Evolutionary conservation across 1,140 invertebrate species (phyloP), one percentile per base, ranked within the genome.

Genomic region (Zophobas morio): DNA sequence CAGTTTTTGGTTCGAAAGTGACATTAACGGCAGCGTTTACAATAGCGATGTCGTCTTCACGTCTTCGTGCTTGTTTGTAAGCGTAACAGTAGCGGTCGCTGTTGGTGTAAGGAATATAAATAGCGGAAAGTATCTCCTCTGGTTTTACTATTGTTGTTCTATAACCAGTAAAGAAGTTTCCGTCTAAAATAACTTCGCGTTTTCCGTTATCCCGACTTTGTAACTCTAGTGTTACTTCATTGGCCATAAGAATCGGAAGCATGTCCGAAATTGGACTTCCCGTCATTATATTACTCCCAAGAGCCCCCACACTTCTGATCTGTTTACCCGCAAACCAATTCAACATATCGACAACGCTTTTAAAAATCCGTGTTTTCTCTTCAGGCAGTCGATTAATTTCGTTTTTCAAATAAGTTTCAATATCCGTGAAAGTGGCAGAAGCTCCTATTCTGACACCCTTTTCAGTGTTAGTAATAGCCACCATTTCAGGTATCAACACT

Each of bases 191-290:
- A 1, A 98, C 87, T 49, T 88, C 87, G 81, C 95, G 89, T 84
- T 81, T 88, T 70, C 85, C 89, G 83, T 89, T 89, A 79, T 88
- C 88, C 6, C 88, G 85, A 75, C 89, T 90, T 37, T 88, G 86
- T 0, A 94, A 85, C 39, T 90, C 85, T 2, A 95, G 81, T 36
- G 86, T 78, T 63, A 87, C 86, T 76, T 90, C 88, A 74, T 92
- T 91, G 6, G 96, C 95, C 89, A 97, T 92, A 77, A 98, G 92
- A 78, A 99, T 92, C 20, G 97, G 97, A 88, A 97, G 97, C 83
- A 99, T 89, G 88, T 99, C 97, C 4, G 96, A 98, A 84, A 99
- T 98, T 0, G 97, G 97, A 87, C 96, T 98, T 8, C 96, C 96
- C 0, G 96, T 98, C 88, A 98, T 94, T 60, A 98, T 96, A 86